Evolutionary conservation across 2,888 invertebrate genomes (phyloP).

Genomic region (Tridacna crocea): DNA sequence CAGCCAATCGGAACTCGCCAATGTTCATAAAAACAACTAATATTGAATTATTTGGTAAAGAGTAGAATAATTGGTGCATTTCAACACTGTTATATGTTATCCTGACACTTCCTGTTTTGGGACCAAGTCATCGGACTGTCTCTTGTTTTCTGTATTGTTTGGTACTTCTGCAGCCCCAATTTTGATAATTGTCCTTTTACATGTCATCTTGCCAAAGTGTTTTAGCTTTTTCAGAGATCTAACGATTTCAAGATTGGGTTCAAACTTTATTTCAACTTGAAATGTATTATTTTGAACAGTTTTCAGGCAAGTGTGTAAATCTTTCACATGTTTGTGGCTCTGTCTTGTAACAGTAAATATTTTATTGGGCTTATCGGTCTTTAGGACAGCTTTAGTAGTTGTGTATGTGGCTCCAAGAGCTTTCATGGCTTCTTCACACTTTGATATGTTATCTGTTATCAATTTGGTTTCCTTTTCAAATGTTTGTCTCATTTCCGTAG

Average conservation of each 20-base stretch:
- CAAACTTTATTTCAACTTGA: slow-evolving; percentile 44
- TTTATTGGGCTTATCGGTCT: slow-evolving; percentile 36
- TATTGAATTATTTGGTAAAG: no score
- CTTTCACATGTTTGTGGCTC: slow-evolving; percentile 37
- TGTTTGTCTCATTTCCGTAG: slow-evolving; percentile 46
- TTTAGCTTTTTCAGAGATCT: slow-evolving; percentile 34
- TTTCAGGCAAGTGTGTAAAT: slow-evolving; percentile 37
- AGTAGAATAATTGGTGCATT: no score
- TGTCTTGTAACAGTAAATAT: slow-evolving; percentile 43
- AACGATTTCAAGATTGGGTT: slow-evolving; percentile 47
- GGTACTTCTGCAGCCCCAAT: neutral
- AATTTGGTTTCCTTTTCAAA: slow-evolving; percentile 45
- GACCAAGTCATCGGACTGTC: no score
- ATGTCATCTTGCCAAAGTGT: slow-evolving; percentile 40
- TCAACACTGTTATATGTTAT: no score
- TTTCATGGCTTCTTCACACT: slow-evolving; percentile 48
- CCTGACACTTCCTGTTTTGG: no score
- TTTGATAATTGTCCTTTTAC: slow-evolving; percentile 21
- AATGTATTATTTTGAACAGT: slow-evolving; percentile 27
- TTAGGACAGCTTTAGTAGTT: slow-evolving; percentile 38
- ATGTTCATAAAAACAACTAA: no score
- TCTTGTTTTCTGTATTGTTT: no score
- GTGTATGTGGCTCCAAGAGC: slow-evolving; percentile 27
- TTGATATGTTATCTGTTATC: slow-evolving; percentile 41
- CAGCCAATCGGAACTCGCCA: no score